Evolutionary conservation across 2,797 vertebrate species (phyloP), one percentile per base, ranked within the genome.

Genomic region (Cryptoprocta ferox): DNA sequence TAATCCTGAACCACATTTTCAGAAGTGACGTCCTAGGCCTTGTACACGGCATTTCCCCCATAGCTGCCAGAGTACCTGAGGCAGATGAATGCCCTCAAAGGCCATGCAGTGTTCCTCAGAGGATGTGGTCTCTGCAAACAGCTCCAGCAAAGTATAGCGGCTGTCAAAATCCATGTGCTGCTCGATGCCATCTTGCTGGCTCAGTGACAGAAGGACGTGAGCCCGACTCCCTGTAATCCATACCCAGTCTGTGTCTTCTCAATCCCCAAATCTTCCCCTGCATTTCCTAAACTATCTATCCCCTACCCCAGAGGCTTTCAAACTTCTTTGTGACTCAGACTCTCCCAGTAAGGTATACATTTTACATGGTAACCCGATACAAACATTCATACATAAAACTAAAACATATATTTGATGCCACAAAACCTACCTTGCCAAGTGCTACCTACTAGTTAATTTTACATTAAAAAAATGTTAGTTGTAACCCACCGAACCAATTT

Each of bases 141-240:
- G 99, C 98, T 99, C 99, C 99, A 99, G 98, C 85, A 99, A 98
- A 24, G 99, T 99, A 98, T 99, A 99, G 87, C 99, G 99, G 85
- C 99, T 99, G 37, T 99, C 99, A 80, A 99, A 99, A 97, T 99
- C 99, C 99, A 99, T 99, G 98, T 99, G 99, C 98, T 99, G 99
- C 98, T 99, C 99, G 0, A 99, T 99, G 95, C 99, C 99, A 21
- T 99, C 99, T 98, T 99, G 99, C 98, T 99, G 99, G 92, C 99
- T 99, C 98, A 99, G 99, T 4, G 99, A 99, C 98, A 99, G 98
- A 45, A 99, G 98, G 15, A 99, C 99, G 0, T 99, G 99, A 48
- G 99, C 99, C 65, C 99, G 92, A 87, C 99, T 99, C 13, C 99
- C 99, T 99, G 98, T 7, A 98, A 96, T 65, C 50, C 95, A 97